Evolutionary conservation across 2,888 invertebrate genomes (phyloP).

Genomic region (Orthosia gracilis): DNA sequence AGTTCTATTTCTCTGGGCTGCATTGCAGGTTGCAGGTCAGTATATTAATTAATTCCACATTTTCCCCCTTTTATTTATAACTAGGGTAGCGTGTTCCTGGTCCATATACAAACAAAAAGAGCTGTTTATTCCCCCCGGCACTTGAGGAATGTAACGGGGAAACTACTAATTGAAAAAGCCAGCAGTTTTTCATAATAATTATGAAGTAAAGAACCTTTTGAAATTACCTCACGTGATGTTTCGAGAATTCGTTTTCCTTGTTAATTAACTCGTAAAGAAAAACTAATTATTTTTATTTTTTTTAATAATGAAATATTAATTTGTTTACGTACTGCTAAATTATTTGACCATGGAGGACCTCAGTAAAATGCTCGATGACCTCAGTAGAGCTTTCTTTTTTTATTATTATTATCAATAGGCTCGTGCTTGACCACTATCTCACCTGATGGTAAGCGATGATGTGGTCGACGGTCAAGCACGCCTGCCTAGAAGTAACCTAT

Average conservation of each 20-base stretch:
- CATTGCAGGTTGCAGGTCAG: not conserved
- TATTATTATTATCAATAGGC: too few relatives aligned
- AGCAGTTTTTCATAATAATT: constrained; percentile 32
- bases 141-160: constrained; percentile 36
- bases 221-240: not conserved
- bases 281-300: not conserved
- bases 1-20: not conserved
- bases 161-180: constrained; percentile 51
- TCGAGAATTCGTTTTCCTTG: not conserved
- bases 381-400: too few relatives aligned
- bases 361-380: too few relatives aligned
- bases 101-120: constrained; percentile 38
- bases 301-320: too few relatives aligned
- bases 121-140: constrained; percentile 35
- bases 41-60: constrained; percentile 18
- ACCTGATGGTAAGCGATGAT: too few relatives aligned
- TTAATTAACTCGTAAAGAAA: not conserved
- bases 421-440: too few relatives aligned
- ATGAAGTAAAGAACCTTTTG: constrained; percentile 24
- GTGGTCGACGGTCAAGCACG: too few relatives aligned
- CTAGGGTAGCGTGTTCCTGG: constrained; percentile 45
- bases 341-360: too few relatives aligned
- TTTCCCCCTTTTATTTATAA: constrained; percentile 2
- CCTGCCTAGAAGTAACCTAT: too few relatives aligned
- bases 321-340: too few relatives aligned